Percentiles rank a stretch among this genome's conserved stretches.
These are phyloP conservation scores for Rallus limicola DNA, from an alignment of 2,113 vertebrate genomes.

Conservation along the genomic window DNA sequence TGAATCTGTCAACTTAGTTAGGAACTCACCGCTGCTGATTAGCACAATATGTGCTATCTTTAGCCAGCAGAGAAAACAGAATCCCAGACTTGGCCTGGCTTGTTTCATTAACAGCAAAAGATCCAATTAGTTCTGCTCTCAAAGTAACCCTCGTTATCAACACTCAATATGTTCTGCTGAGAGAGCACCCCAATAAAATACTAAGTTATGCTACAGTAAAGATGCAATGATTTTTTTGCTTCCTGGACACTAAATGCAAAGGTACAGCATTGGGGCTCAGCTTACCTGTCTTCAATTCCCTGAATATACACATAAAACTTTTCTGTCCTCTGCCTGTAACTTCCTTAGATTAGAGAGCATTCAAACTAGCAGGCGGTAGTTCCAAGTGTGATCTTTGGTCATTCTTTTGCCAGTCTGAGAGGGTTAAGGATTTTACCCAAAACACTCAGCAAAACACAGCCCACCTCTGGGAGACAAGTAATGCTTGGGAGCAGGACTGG, in stretches of 20 bases:
- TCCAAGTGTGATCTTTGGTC: neutral
- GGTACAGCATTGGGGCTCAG: neutral
- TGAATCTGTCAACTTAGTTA: neutral
- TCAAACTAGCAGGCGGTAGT: neutral
- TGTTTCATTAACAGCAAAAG: neutral
- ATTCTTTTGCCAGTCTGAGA: neutral
- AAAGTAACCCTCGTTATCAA: neutral
- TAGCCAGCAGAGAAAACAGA: neutral
- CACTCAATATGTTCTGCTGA: neutral
- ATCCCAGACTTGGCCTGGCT: neutral
- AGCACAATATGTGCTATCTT: neutral
- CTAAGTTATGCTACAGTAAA: neutral
- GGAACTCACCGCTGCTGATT: neutral
- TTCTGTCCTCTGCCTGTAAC: neutral
- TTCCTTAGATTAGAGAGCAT: neutral
- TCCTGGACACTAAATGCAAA: neutral
- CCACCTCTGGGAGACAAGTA: neutral
- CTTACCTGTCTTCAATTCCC: neutral
- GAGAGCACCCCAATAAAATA: neutral
- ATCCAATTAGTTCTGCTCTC: neutral
- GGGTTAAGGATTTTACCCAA: neutral
- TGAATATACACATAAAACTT: neutral
- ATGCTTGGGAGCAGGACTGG: neutral
- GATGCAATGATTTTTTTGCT: neutral
- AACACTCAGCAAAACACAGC: neutral